Evolutionary conservation across 2,797 vertebrate species (phyloP).

Genomic region (Gorsachius magnificus): DNA sequence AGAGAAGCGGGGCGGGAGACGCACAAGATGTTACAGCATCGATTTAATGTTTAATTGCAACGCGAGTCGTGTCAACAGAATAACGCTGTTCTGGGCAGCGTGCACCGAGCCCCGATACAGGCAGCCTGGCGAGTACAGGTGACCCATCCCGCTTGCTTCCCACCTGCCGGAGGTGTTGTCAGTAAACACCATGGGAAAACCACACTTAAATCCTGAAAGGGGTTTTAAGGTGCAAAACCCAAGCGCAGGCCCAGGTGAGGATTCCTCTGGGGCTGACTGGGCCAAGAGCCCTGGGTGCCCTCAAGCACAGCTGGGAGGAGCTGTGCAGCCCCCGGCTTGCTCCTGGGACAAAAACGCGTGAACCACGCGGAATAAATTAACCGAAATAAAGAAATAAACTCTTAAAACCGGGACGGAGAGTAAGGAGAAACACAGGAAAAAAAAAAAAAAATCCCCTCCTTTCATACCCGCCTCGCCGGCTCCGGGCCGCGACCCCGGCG

Average conservation of each 20-base stretch:
- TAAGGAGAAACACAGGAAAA: not conserved
- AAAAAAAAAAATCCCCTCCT: too few relatives aligned
- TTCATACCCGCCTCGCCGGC: not conserved
- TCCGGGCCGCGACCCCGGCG: not conserved
- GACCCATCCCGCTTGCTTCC: not conserved
- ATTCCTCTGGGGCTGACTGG: not conserved
- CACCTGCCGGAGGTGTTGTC: not conserved
- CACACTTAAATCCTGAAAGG: fast-evolving
- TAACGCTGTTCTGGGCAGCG: not conserved
- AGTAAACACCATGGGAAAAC: fast-evolving
- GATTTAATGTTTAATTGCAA: fast-evolving
- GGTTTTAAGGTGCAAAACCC: not conserved
- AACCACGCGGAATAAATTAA: not conserved
- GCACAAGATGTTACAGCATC: fast-evolving
- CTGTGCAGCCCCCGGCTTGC: not conserved
- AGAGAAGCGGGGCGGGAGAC: fast-evolving
- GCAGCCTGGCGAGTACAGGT: not conserved
- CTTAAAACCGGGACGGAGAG: fast-evolving
- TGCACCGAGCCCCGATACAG: fast-evolving
- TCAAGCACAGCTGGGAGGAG: fast-evolving
- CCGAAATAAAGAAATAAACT: fast-evolving
- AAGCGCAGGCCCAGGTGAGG: not conserved
- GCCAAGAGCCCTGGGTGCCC: not conserved
- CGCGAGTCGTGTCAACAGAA: fast-evolving
- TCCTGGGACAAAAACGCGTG: not conserved